Evolutionary conservation across 1,140 invertebrate genomes (phyloP).

Genomic region (Cryptotermes secundus): DNA sequence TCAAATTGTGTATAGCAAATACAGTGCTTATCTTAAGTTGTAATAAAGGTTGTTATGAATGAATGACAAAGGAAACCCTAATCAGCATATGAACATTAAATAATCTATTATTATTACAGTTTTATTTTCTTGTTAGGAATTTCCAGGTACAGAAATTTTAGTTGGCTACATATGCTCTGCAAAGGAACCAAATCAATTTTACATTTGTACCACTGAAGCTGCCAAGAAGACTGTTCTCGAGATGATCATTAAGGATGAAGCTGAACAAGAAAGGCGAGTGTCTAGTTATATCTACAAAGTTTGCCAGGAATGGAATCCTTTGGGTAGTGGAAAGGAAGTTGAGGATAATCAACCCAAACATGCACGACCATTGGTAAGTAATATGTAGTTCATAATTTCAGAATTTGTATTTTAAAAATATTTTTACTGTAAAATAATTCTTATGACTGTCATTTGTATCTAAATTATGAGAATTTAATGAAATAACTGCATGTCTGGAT

Average conservation of each 20-base stretch:
- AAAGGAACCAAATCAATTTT: slow-evolving; percentile 64
- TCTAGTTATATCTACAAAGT: slow-evolving; percentile 62
- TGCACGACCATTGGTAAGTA: slow-evolving; percentile 50
- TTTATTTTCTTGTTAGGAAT: slow-evolving; percentile 42
- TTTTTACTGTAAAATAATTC: too few relatives aligned
- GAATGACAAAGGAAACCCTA: neutral
- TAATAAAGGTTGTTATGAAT: neutral
- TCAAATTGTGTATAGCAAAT: too few relatives aligned
- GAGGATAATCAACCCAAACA: slow-evolving; percentile 54
- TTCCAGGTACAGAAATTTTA: slow-evolving; percentile 57
- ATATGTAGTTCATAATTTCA: too few relatives aligned
- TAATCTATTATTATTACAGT: neutral
- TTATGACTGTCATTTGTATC: too few relatives aligned
- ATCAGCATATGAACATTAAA: neutral
- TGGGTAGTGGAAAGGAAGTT: slow-evolving; percentile 65
- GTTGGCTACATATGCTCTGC: slow-evolving; percentile 66
- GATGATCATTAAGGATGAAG: slow-evolving; percentile 57
- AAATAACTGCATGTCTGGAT: too few relatives aligned
- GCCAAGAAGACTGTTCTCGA: slow-evolving; percentile 50
- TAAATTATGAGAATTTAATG: too few relatives aligned
- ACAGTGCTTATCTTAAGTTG: too few relatives aligned
- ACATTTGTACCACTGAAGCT: slow-evolving; percentile 62
- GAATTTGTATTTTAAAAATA: too few relatives aligned
- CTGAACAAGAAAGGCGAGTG: slow-evolving; percentile 61
- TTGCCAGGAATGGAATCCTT: slow-evolving; percentile 57